Base-by-base conservation (phyloP, 2,888 invertebrate species). In the Stenchaetothrips biformis region DNA sequence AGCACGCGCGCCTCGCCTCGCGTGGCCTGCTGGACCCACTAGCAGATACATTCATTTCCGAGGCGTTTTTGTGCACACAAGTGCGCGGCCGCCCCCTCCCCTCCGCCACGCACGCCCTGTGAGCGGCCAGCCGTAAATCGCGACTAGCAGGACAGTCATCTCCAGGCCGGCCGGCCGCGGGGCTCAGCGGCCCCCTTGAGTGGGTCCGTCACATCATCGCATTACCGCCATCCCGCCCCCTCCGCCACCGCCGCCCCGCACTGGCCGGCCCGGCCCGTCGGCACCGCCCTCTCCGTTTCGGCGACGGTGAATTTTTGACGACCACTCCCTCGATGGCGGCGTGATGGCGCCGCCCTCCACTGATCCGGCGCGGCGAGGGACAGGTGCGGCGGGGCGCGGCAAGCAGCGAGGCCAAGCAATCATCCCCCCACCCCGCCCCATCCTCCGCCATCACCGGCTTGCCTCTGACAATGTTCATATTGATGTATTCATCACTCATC, bases 401-500 rank as follows among this genome's bases (percentile, higher is more conserved):
- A 37, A 37, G 37, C 37, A 4, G 37, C 37, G 37, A 37, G 67
- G 67, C 21, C 8, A 25, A 25, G 67, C 25, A 74, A 74, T 74
- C 67, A 74, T 25, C 67, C 67, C 37, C 67, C 67, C 53, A 18
- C 53, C 53, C 53, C 53, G 8, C 53, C 53, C 37, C 53, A 18
- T 53, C 53, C 59, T 13, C 59, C 59, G 13, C 59, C 18, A 9
- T 2, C 37, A 37, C 37, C 59, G 18, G 16, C 59, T 13, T 59
- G 59, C 6, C 59, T 25, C 67, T 74, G 67, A 74, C 67, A 74
- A 74, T 74, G 67, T 74, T 74, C 67, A 11, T 74, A 74, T 74
- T 74, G 67, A 74, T 74, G 67, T 74, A 74, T 74, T 74, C 67
- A 74, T 74, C 67, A 74, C 67, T 74, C 67, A 74, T 74, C 67